Percentiles rank a stretch among this genome's conserved stretches.
Evolutionary conservation across 2,113 vertebrate genomes (phyloP).

Genomic region (Panurus biarmicus): DNA sequence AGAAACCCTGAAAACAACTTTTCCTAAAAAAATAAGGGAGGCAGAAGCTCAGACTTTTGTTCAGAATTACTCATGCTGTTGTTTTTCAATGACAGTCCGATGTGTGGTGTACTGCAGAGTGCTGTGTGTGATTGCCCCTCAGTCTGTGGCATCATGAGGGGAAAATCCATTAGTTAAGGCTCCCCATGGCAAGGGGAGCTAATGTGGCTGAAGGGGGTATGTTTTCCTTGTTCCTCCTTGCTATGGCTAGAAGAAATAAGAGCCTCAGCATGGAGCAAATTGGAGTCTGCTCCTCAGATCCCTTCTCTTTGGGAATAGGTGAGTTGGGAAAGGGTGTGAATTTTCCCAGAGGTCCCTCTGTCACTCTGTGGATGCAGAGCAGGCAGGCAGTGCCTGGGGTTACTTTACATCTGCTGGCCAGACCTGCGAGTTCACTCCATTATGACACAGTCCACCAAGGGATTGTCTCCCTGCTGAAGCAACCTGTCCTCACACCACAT

Average conservation of each 20-base stretch:
- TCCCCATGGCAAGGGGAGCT: background rate
- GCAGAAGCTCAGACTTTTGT: background rate
- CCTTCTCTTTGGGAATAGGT: background rate
- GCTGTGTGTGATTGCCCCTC: background rate
- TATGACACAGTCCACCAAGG: background rate
- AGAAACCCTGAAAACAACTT: background rate
- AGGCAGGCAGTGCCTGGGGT: background rate
- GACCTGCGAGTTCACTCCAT: background rate
- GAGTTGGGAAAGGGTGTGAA: background rate
- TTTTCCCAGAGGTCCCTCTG: background rate
- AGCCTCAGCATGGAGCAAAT: background rate
- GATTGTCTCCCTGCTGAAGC: background rate
- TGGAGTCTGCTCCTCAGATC: background rate
- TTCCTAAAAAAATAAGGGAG: background rate
- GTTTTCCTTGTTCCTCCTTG: background rate
- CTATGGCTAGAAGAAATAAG: background rate
- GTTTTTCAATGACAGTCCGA: background rate
- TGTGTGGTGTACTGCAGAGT: background rate
- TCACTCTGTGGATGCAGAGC: background rate
- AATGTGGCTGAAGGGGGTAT: accelerated
- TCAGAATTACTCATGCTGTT: background rate
- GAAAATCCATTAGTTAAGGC: background rate
- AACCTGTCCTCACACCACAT: background rate
- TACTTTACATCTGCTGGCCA: accelerated
- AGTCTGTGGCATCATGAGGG: background rate